Evolutionary conservation across 2,797 vertebrate genomes (phyloP).

Genomic region (Liparis tanakae): DNA sequence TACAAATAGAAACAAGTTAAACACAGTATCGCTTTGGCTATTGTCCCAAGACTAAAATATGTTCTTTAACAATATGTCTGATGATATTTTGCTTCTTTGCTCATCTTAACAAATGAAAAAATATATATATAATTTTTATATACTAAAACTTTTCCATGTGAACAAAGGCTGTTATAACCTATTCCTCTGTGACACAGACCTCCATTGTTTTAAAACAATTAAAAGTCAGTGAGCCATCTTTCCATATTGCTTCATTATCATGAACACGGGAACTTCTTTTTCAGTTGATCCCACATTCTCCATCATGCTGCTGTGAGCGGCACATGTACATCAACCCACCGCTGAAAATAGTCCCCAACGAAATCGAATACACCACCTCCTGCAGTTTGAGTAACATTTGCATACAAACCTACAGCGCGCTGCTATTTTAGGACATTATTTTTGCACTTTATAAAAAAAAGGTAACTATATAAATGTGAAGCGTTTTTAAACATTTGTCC

Average conservation of each 20-base stretch:
- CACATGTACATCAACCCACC: not conserved
- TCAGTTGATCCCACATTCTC: not conserved
- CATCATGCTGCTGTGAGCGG: not conserved
- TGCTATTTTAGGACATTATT: not conserved
- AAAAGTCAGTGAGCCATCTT: not conserved
- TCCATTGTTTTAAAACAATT: not conserved
- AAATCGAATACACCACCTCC: not conserved
- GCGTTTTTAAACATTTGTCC: not conserved
- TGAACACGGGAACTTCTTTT: not conserved
- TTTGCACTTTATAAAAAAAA: not conserved
- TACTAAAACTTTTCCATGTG: not conserved
- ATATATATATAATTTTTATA: too few species aligned
- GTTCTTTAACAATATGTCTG: not conserved
- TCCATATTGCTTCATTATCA: not conserved
- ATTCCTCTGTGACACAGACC: not conserved
- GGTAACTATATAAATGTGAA: not conserved
- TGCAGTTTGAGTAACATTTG: not conserved
- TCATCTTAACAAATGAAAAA: not conserved
- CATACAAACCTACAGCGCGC: not conserved
- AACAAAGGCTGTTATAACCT: not conserved
- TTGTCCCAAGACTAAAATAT: not conserved
- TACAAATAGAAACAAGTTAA: not conserved
- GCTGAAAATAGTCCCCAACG: constrained; percentile 1
- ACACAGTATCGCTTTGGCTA: not conserved
- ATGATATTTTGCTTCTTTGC: not conserved